Evolutionary conservation across 2,888 invertebrate species (phyloP).

Genomic region (Drosophila acutilabella): DNA sequence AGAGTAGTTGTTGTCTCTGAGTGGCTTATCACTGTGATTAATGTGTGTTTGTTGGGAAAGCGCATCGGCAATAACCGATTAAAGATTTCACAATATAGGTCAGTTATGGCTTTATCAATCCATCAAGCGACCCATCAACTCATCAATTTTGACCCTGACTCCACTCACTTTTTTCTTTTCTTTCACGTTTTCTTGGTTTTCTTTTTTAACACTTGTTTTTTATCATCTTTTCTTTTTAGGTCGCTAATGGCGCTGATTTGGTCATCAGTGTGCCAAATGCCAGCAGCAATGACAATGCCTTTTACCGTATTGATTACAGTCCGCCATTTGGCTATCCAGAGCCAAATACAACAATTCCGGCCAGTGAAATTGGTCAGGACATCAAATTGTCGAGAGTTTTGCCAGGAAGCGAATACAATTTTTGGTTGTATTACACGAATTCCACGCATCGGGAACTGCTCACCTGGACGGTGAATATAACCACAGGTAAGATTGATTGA

Average conservation of each 20-base stretch:
- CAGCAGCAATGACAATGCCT: conserved; percentile 90
- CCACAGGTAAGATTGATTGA: conserved; percentile 88
- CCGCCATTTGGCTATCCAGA: conserved; percentile 93
- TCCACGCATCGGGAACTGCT: conserved; percentile 92
- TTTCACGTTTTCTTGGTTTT: not conserved
- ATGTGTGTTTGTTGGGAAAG: conserved; percentile 40
- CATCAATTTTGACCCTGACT: conserved; percentile 19
- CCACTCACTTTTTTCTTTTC: not conserved
- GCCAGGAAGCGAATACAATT: conserved; percentile 96
- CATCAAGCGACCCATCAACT: conserved; percentile 10
- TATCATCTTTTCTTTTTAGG: conserved; percentile 76
- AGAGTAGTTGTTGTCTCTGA: conserved; percentile 7
- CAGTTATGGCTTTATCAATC: conserved; percentile 32
- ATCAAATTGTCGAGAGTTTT: conserved; percentile 94
- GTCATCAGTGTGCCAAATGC: conserved; percentile 95
- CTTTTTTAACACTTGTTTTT: conserved; percentile 13
- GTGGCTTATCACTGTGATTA: conserved; percentile 49
- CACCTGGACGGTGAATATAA: conserved; percentile 96
- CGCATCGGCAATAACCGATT: conserved; percentile 32
- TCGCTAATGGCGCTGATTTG: conserved; percentile 89
- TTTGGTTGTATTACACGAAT: conserved; percentile 96
- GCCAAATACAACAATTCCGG: conserved; percentile 94
- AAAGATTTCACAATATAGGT: conserved; percentile 52
- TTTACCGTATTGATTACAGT: conserved; percentile 94
- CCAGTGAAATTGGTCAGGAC: conserved; percentile 92